These are phyloP conservation scores for Periplaneta americana DNA, from an alignment of 1,140 invertebrate genomes.

Conservation along the genomic window DNA sequence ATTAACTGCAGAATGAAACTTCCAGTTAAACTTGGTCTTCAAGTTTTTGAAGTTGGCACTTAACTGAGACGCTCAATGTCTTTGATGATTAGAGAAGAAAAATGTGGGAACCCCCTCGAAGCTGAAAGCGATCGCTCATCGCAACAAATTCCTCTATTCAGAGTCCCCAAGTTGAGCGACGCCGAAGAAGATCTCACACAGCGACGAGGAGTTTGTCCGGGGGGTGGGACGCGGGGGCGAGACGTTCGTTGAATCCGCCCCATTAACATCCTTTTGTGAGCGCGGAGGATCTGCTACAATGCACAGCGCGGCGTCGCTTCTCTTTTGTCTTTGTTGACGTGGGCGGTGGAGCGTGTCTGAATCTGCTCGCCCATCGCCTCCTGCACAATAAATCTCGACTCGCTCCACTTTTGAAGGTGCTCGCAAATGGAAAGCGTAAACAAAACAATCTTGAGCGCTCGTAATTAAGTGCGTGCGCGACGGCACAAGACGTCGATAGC, in stretches of 20 bases:
- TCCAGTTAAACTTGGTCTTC: neutral
- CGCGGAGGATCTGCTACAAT: no score
- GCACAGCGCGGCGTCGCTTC: neutral
- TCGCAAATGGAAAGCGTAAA: no score
- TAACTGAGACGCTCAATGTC: neutral
- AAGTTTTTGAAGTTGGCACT: neutral
- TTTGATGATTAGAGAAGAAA: neutral
- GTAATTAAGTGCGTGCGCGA: no score
- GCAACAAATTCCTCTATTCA: neutral
- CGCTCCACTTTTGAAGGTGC: no score
- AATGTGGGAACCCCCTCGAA: neutral
- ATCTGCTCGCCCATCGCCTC: no score
- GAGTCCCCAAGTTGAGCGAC: neutral
- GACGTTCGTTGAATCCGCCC: neutral
- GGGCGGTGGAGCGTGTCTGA: neutral
- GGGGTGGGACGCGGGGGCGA: neutral
- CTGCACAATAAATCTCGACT: neutral
- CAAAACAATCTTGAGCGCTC: no score
- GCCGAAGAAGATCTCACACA: neutral
- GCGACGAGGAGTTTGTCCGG: neutral
- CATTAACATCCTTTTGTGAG: neutral
- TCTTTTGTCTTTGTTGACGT: neutral
- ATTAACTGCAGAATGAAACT: no score
- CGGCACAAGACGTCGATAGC: no score
- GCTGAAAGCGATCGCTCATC: neutral